Evolutionary conservation across 2,797 vertebrate species (phyloP).

Genomic region (Fundulus diaphanus): DNA sequence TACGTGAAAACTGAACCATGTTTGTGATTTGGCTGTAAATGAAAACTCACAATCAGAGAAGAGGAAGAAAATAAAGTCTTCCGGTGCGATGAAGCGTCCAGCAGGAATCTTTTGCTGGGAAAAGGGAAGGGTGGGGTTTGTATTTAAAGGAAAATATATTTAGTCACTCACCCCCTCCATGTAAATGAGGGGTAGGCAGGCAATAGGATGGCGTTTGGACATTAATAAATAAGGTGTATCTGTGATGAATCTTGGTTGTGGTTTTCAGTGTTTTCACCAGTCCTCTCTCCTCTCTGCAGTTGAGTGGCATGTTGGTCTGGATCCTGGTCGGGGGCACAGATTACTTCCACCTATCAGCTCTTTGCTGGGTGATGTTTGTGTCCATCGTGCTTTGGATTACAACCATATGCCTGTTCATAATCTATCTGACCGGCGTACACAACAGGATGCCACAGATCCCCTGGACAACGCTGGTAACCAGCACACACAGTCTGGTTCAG

Average conservation of each 20-base stretch:
- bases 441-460: slow-evolving; percentile 87
- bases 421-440: slow-evolving; percentile 88
- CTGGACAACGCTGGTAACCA: slow-evolving; percentile 87
- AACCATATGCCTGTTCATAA: slow-evolving; percentile 87
- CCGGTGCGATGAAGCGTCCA: slow-evolving; percentile 52
- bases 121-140: slow-evolving; percentile 65
- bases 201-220: not conserved
- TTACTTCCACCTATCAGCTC: slow-evolving; percentile 85
- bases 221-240: not conserved
- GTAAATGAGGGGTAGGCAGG: not conserved
- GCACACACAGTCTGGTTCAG: not conserved
- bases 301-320: slow-evolving; percentile 91
- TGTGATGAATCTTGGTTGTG: not conserved
- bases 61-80: slow-evolving; percentile 30
- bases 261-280: not conserved
- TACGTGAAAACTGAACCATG: not conserved
- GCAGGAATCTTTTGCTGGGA: slow-evolving; percentile 50
- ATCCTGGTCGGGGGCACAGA: slow-evolving; percentile 90
- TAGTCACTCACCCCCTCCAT: not conserved
- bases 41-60: not conserved
- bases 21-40: not conserved
- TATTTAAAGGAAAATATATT: slow-evolving; percentile 22
- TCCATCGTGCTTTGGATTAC: slow-evolving; percentile 90
- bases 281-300: slow-evolving; percentile 68
- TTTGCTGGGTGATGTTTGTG: slow-evolving; percentile 93